Base-by-base conservation (phyloP, 2,797 vertebrate genomes). In the Picus viridis region DNA sequence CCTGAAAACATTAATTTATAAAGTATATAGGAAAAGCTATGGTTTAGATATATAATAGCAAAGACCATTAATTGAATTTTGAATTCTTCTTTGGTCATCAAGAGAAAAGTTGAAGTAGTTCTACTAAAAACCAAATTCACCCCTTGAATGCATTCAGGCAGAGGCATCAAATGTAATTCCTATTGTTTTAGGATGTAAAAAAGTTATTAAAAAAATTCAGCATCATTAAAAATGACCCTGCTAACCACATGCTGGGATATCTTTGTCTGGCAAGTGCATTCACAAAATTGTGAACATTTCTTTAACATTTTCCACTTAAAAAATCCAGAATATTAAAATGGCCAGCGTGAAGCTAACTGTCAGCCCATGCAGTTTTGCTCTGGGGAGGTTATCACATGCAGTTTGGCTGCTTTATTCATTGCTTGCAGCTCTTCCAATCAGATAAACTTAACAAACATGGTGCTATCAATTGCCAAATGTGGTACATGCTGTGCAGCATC, bases 381-480 rank as follows among this genome's bases (percentile, higher is more conserved):
- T 73, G 61, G 89, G 61, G 68, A 93, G 86, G 80, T 92, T 92
- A 94, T 94, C 95, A 88, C 74, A 76, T 58, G 83, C 45, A 92
- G 83, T 49, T 92, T 86, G 84, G 27, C 91, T 88, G 74, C 7
- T 24, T 93, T 88, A 86, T 84, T 95, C 80, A 73, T 86, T 91
- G 85, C 89, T 89, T 88, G 85, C 83, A 91, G 77, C 74, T 91
- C 83, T 84, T 88, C 80, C 88, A 64, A 47, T 91, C 88, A 92
- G 92, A 93, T 89, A 95, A 93, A 86, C 73, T 94, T 82, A 93
- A 91, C 77, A 93, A 94, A 95, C 77, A 71, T 94, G 80, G 87
- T 82, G 74, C 89, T 94, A 83, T 94, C 89, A 95, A 91, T 86
- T 88, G 92, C 91, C 77, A 92, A 80, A 82, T 86, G 63, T 64